A percentile compares a stretch with the other conserved stretches of the same genome.
phyloP scores from a whole-genome alignment of 1,140 invertebrate species.

The Zaprionus africanus region DNA sequence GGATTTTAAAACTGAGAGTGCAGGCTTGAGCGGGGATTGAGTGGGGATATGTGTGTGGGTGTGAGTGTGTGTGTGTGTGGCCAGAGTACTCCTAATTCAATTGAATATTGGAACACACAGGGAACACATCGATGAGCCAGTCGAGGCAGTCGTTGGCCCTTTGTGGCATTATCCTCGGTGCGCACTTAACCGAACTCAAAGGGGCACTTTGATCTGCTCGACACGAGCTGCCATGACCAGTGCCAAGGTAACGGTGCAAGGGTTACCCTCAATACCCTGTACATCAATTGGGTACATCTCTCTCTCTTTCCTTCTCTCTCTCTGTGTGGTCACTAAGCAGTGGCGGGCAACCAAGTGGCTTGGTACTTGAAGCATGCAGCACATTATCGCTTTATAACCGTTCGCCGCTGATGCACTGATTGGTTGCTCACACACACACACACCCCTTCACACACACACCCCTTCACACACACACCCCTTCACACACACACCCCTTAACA shows the following conservation, averaged over 20 bases:
- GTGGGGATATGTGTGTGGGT: background rate
- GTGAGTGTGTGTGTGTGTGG: constrained; percentile 2
- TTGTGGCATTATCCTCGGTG: constrained; percentile 67
- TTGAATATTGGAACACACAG: constrained; percentile 13
- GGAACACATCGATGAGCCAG: background rate
- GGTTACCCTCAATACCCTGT: background rate
- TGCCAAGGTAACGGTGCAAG: constrained; percentile 21
- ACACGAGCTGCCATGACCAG: constrained; percentile 38
- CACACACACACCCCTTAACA: constrained; percentile 27
- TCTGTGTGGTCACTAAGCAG: constrained; percentile 75
- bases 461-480: constrained; percentile 21
- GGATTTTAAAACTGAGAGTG: constrained; percentile 2
- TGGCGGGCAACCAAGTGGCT: constrained; percentile 29
- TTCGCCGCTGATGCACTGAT: constrained; percentile 70
- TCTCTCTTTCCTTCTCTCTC: background rate
- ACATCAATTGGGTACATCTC: background rate
- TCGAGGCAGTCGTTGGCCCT: constrained; percentile 27
- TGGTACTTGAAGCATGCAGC: constrained; percentile 66
- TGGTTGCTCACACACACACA: constrained; percentile 48
- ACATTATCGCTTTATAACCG: constrained; percentile 59
- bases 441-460: constrained; percentile 29
- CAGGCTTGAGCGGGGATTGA: background rate
- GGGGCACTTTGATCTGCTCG: constrained; percentile 66
- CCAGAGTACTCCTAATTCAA: constrained; percentile 17
- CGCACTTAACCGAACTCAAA: constrained; percentile 68